Conservation (phyloP, 1,140 invertebrate species). For the Steinernema khuongi region DNA sequence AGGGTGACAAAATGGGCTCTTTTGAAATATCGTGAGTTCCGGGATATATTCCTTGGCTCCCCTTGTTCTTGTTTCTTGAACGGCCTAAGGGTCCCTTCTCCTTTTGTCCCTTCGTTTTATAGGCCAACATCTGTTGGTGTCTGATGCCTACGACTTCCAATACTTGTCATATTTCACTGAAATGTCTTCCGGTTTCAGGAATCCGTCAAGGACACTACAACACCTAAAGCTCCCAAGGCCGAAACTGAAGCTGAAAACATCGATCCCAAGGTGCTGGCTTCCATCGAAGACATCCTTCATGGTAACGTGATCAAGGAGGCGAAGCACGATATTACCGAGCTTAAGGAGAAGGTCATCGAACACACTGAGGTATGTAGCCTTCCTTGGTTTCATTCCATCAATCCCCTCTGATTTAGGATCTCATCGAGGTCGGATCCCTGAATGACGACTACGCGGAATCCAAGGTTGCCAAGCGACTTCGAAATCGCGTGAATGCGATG, state of each 20-base stretch:
- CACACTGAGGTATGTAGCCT: conserved; percentile 36
- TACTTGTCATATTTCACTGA: no score
- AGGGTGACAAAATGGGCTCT: no score
- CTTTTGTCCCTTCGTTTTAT: no score
- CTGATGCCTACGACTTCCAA: no score
- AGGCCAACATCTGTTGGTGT: no score
- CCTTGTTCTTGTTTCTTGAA: no score
- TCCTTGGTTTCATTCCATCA: conserved; percentile 5
- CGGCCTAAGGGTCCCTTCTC: no score
- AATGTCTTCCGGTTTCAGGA: background rate
- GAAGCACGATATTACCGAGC: conserved; percentile 42
- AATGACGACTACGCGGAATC: conserved; percentile 42
- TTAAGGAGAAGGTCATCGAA: conserved; percentile 48
- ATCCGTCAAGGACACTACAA: background rate
- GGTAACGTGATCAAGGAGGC: conserved; percentile 41
- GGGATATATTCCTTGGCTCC: no score
- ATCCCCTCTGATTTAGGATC: conserved; percentile 33
- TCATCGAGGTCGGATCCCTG: conserved; percentile 41
- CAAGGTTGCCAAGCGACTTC: conserved; percentile 43
- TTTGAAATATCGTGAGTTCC: no score
- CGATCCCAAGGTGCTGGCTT: conserved; percentile 40
- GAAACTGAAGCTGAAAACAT: conserved; percentile 32
- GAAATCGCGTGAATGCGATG: conserved; percentile 43
- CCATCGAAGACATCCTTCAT: conserved; percentile 42
- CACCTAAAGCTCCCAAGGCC: conserved; percentile 15